Conservation (phyloP, 2,113 vertebrate genomes). For the Seriola aureovittata region DNA sequence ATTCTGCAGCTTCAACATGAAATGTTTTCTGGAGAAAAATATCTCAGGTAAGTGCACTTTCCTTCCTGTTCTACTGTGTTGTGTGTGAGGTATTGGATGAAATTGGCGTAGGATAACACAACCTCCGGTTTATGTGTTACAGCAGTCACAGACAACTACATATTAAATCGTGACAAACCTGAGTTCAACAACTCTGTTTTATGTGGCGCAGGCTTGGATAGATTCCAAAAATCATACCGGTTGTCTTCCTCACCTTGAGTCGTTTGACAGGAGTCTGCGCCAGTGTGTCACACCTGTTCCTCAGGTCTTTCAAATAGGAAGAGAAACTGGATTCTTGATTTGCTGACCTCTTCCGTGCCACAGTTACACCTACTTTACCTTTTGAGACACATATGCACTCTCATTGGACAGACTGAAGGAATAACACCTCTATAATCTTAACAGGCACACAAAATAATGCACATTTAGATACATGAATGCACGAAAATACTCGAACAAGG, state of each 20-base stretch:
- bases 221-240: too few relatives aligned
- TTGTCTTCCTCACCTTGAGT: conserved; percentile 87
- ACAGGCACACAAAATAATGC: neutral
- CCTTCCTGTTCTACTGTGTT: neutral
- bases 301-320: conserved; percentile 91
- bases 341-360: conserved; percentile 82
- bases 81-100: too few relatives aligned
- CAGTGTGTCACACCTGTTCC: conserved; percentile 87
- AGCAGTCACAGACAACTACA: too few relatives aligned
- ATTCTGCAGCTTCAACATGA: neutral
- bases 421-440: neutral
- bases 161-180: too few relatives aligned
- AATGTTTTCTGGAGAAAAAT: neutral
- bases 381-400: conserved; percentile 36
- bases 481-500: neutral
- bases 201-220: neutral
- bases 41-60: neutral
- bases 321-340: conserved; percentile 85
- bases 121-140: too few relatives aligned
- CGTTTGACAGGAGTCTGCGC: conserved; percentile 90
- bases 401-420: neutral
- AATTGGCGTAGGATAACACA: too few relatives aligned
- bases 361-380: conserved; percentile 91
- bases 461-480: neutral
- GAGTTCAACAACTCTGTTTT: too few relatives aligned